Evolutionary conservation across 2,113 vertebrate species (phyloP).

Genomic region (Stegostoma tigrinum): DNA sequence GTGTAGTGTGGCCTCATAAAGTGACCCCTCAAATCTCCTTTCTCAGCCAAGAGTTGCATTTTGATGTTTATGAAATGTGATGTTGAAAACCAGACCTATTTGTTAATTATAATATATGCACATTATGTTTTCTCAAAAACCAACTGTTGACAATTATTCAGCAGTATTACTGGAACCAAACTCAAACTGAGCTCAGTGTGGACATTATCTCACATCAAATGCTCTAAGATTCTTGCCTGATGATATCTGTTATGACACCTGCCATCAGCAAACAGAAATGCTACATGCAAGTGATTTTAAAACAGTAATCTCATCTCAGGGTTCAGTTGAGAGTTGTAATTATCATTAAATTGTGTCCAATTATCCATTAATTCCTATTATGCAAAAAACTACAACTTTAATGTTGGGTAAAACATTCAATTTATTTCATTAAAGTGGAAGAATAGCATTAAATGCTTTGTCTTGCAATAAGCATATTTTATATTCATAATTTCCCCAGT

Average conservation of each 20-base stretch:
- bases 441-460: neutral
- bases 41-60: neutral
- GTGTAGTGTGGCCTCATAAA: neutral
- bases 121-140: neutral
- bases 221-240: neutral
- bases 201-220: neutral
- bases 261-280: neutral
- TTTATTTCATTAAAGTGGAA: neutral
- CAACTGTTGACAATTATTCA: neutral
- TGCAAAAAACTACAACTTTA: neutral
- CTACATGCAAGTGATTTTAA: neutral
- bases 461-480: neutral
- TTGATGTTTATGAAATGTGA: neutral
- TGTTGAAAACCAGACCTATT: neutral
- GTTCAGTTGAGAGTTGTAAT: slow-evolving; percentile 8
- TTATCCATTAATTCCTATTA: neutral
- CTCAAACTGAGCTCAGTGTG: neutral
- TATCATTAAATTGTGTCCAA: neutral
- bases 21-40: neutral
- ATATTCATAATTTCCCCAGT: neutral
- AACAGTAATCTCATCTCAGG: slow-evolving; percentile 9
- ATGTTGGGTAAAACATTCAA: neutral
- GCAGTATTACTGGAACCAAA: neutral
- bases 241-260: slow-evolving; percentile 11
- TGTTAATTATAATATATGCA: neutral